A percentile compares a stretch with the other conserved stretches of the same genome.
Evolutionary conservation across 2,797 vertebrate species (phyloP).

Genomic region (Malacoctenus gilli): DNA sequence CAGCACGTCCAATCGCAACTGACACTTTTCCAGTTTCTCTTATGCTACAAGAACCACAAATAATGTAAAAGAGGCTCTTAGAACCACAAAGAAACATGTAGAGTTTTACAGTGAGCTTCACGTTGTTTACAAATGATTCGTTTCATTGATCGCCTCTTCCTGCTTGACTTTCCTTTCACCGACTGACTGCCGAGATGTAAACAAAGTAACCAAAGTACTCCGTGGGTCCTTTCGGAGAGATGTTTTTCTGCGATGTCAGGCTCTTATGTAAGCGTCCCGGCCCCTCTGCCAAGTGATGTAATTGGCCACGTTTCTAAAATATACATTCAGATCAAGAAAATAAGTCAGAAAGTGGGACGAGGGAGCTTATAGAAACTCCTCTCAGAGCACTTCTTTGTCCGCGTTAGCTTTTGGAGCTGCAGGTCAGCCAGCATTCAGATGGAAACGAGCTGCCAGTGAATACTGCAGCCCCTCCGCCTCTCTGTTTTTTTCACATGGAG

Average conservation of each 20-base stretch:
- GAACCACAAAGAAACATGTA: no score
- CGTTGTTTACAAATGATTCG: no score
- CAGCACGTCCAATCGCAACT: no score
- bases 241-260: conserved; percentile 46
- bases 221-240: conserved; percentile 3
- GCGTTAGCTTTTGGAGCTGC: conserved; percentile 15
- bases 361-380: background rate
- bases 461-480: conserved; percentile 15
- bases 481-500: conserved; percentile 3
- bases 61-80: no score
- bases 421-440: conserved; percentile 25
- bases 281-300: conserved; percentile 66
- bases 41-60: no score
- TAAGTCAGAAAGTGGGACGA: background rate
- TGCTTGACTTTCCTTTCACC: no score
- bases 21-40: no score
- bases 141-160: no score
- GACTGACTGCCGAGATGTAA: no score
- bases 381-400: no score
- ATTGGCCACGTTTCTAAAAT: conserved; percentile 44
- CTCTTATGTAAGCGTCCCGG: conserved; percentile 58
- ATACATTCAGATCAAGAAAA: conserved; percentile 31
- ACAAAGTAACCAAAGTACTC: no score
- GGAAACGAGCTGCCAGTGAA: conserved; percentile 41
- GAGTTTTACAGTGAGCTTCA: no score